Evolutionary conservation across 2,888 invertebrate genomes (phyloP), one percentile per base, ranked within the genome.

Genomic region (Trimorus sp.): DNA sequence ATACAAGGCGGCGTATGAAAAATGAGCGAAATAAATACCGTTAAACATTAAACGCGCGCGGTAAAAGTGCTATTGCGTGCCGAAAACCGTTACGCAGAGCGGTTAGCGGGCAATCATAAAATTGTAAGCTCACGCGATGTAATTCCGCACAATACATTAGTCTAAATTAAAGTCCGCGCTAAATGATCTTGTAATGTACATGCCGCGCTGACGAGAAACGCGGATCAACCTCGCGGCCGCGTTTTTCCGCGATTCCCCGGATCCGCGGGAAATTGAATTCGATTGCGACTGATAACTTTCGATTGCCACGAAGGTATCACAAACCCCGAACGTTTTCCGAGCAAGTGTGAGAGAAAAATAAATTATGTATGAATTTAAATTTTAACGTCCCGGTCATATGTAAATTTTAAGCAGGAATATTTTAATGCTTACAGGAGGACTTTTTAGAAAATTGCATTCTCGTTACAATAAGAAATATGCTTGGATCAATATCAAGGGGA

Each of bases 1-100:
- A 62, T 73, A 63, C 53, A 79, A 75, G 65, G 53, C 69, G 63
- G 58, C 36, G 38, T 54, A 40, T 70, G 63, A 79, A 71, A 76
- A 82, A 74, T 77, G 66, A 40, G 42, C 59, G 38, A 65, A 78
- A 82, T 78, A 78, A 74, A 73, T 78, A 74, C 78, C 77, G 82
- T 82, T 82, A 77, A 78, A 78, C 65, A 74, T 74, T 74, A 70
- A 78, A 75, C 53, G 42, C 63, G 65, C 48, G 66, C 71, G 65
- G 59, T 60, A 78, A 82, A 82, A 82, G 69, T 82, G 69, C 16
- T 65, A 78, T 78, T 82, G 82, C 77, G 77, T 82, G 82, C 74
- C 82, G 65, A 73, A 82, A 82, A 82, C 82, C 82, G 82, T 82
- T 82, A 82, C 77, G 77, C 77, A 69, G 65, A 66, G 62, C 60